Base-by-base conservation (phyloP, 1,140 invertebrate species). In the Archivesica marissinica region DNA sequence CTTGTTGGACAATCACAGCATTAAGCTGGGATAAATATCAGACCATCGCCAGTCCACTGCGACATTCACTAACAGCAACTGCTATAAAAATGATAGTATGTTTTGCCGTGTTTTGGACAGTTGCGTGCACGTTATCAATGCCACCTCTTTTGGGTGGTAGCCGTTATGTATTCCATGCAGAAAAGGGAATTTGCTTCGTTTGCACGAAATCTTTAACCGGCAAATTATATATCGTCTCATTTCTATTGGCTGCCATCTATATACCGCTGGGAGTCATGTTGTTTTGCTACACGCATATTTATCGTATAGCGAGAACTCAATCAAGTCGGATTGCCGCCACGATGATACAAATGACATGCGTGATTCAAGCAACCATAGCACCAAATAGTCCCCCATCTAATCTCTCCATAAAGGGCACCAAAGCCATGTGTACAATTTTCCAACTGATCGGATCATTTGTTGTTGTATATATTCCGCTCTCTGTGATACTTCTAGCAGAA, bases 1-100 rank as follows among this genome's bases (percentile, higher is more conserved):
- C 86, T 33, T 88, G 89, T 13, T 92, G 91, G 91, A 92, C 91
- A 0, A 91, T 92, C 9, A 88, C 91, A 0, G 92, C 91, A 6
- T 85, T 92, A 35, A 92, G 91, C 72, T 92, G 91, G 92, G 92
- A 92, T 76, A 92, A 92, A 75, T 92, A 92, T 84, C 90, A 91
- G 56, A 92, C 92, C 11, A 92, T 92, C 56, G 90, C 91, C 0
- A 88, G 88, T 11, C 92, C 92, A 7, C 82, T 92, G 17, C 91
- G 91, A 80, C 92, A 92, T 81, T 89, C 91, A n/a, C 86, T 91
- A 28, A 89, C 90, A 17, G 91, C 92, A 38, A 90, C 89, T 0
- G 52, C 87, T 38, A 39, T 85, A 25, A 91, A 89, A 84, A 92
- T 92, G 90, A 77, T 87, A 13, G 85, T 66, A n/a, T 88, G 90